Evolutionary conservation across 1,140 invertebrate species (phyloP).

Genomic region (Drosophila eugracilis): DNA sequence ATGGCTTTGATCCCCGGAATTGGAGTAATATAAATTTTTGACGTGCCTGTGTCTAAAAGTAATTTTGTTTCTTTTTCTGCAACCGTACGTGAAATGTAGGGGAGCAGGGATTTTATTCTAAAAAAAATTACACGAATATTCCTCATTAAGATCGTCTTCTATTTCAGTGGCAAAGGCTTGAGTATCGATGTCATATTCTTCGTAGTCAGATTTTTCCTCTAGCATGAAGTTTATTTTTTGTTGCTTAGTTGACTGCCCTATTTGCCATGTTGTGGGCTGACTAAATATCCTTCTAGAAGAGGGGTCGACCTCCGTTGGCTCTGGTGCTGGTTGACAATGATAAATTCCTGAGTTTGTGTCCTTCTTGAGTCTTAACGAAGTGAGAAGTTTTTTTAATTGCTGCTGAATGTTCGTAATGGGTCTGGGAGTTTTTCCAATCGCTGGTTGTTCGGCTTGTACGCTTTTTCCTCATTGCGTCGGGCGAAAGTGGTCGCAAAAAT

Average conservation of each 20-base stretch:
- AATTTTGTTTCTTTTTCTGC: neutral
- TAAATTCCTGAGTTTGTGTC: neutral
- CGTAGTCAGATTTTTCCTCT: neutral
- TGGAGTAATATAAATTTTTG: conserved; percentile 1
- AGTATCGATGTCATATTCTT: neutral
- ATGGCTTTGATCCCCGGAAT: conserved; percentile 2
- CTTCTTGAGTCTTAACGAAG: neutral
- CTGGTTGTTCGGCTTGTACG: neutral
- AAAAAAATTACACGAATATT: neutral
- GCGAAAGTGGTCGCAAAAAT: neutral
- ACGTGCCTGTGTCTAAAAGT: neutral
- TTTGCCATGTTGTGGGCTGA: neutral
- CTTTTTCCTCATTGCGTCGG: neutral
- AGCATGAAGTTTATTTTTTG: neutral
- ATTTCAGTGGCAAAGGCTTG: neutral
- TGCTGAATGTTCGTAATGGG: neutral
- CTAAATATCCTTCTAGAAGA: neutral
- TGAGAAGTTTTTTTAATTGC: neutral
- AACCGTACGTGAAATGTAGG: too few relatives aligned
- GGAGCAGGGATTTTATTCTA: neutral
- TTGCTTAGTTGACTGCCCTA: neutral
- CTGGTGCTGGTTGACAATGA: neutral
- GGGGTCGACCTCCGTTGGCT: neutral
- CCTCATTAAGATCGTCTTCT: neutral
- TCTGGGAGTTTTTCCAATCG: neutral